These are phyloP conservation scores for Felis catus DNA, from an alignment of 2,113 vertebrate genomes.

Conservation along the genomic window DNA sequence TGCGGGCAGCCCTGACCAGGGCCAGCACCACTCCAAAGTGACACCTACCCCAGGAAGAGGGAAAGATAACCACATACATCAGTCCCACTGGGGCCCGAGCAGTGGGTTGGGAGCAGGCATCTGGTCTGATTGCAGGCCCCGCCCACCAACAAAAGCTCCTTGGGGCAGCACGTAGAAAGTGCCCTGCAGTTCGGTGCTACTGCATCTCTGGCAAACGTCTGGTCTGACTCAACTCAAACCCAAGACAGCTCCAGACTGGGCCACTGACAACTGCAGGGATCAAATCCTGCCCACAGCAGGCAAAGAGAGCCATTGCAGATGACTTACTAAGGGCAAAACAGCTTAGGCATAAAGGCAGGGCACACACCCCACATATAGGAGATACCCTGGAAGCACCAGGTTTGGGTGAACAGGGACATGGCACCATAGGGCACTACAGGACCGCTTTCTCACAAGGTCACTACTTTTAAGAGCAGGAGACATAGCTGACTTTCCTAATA, in stretches of 20 bases:
- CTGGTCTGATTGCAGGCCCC: not conserved
- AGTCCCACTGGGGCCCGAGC: not conserved
- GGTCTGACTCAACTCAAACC: not conserved
- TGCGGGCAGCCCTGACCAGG: not conserved
- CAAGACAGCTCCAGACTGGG: not conserved
- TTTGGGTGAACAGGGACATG: not conserved
- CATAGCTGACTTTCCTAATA: not conserved
- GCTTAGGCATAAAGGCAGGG: not conserved
- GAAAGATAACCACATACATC: not conserved
- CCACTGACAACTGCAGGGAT: not conserved
- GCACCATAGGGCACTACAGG: not conserved
- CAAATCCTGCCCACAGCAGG: not conserved
- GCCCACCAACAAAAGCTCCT: not conserved
- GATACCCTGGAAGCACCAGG: not conserved
- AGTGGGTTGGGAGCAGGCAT: not conserved
- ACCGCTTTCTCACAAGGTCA: not conserved
- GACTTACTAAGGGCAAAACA: not conserved
- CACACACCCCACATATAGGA: not conserved
- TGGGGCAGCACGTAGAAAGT: not conserved
- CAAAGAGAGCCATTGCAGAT: not conserved
- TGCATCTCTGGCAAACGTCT: not conserved
- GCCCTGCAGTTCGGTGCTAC: not conserved
- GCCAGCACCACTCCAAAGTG: not conserved
- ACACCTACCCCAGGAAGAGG: not conserved
- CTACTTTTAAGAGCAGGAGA: not conserved